Percentiles rank a stretch among this genome's conserved stretches.
Conservation (phyloP, 2,797 vertebrate species). For the Erethizon dorsatum region DNA sequence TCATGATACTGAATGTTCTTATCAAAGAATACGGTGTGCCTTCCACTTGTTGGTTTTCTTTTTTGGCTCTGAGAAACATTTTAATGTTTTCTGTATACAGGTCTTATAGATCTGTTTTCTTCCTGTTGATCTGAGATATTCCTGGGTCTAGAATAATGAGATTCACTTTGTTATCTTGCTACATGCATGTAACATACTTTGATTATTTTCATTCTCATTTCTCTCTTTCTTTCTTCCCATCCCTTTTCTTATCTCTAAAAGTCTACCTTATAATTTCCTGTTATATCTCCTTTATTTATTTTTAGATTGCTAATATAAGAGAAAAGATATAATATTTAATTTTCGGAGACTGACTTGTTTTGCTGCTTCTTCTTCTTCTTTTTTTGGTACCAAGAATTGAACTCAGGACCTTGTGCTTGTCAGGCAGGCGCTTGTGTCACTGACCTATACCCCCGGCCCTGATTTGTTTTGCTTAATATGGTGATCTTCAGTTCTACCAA, state of each 20-base stretch:
- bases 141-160: neutral
- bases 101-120: neutral
- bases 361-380: neutral
- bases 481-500: neutral
- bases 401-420: no score
- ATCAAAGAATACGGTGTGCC: neutral
- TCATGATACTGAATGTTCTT: slow-evolving; percentile 4
- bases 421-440: no score
- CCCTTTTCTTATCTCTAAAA: neutral
- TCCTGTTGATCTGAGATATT: slow-evolving; percentile 25
- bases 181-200: neutral
- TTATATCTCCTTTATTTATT: neutral
- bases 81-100: slow-evolving; percentile 35
- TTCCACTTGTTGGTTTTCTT: slow-evolving; percentile 41
- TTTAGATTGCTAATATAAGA: neutral
- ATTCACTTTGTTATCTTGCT: neutral
- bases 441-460: no score
- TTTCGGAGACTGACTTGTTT: neutral
- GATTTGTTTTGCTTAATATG: neutral
- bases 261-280: neutral
- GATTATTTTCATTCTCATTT: neutral
- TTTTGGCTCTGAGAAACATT: slow-evolving; percentile 17
- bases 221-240: neutral
- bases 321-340: neutral
- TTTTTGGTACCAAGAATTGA: no score